Evolutionary conservation across 1,140 invertebrate species (phyloP).

Genomic region (Megalonaias nervosa): DNA sequence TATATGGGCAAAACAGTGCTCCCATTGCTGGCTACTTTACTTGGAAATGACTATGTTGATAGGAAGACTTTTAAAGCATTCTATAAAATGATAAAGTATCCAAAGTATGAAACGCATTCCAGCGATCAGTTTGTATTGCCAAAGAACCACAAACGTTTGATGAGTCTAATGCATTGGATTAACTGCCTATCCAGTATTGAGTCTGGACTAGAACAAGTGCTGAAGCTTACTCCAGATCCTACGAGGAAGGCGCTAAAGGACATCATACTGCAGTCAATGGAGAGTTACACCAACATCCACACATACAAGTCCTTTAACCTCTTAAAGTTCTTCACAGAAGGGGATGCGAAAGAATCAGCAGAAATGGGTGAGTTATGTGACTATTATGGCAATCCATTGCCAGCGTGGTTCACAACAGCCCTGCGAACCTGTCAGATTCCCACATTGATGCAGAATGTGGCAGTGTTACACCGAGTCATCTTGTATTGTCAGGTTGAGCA

Average conservation of each 20-base stretch:
- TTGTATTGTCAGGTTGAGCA: constrained; percentile 84
- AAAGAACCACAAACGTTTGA: constrained; percentile 77
- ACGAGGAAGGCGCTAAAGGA: constrained; percentile 43
- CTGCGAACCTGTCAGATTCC: constrained; percentile 77
- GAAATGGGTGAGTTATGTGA: constrained; percentile 7
- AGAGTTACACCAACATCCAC: constrained; percentile 43
- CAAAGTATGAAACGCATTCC: constrained; percentile 74
- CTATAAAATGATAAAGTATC: constrained; percentile 77
- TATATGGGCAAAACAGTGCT: constrained; percentile 78
- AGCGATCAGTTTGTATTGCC: constrained; percentile 35
- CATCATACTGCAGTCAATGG: constrained; percentile 50
- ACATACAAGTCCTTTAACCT: constrained; percentile 25
- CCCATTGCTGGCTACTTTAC: constrained; percentile 84
- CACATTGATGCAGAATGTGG: constrained; percentile 79
- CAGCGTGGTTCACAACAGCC: constrained; percentile 79
- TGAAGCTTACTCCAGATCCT: constrained; percentile 50
- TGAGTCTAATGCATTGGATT: constrained; percentile 82
- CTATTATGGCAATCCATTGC: constrained; percentile 60
- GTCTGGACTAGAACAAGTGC: constrained; percentile 77
- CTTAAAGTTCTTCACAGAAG: constrained; percentile 18
- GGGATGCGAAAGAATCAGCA: not conserved
- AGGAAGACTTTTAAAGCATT: constrained; percentile 79
- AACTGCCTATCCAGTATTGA: constrained; percentile 77
- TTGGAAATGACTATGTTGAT: constrained; percentile 92
- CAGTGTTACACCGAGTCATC: constrained; percentile 78